Conservation (phyloP, 2,888 invertebrate species). For the Pheosia tremula region DNA sequence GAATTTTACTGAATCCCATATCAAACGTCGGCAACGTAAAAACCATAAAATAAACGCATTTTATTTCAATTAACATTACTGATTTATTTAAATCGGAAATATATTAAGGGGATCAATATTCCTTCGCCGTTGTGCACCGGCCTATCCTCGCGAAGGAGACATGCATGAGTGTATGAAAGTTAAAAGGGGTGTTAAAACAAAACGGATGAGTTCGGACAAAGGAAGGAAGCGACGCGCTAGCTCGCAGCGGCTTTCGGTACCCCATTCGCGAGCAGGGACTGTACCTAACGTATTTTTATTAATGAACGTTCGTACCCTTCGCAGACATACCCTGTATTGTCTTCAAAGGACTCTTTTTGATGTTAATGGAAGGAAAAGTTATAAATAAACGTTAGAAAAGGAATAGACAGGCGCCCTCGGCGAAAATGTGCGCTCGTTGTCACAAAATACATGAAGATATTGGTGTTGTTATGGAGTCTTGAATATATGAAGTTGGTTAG, state of each 20-base stretch:
- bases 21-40: no score
- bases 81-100: no score
- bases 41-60: no score
- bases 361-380: conserved; percentile 3
- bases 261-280: conserved; percentile 59
- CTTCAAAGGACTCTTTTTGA: conserved; percentile 8
- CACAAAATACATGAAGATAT: not conserved
- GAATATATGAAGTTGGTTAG: no score
- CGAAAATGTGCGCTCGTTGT: not conserved
- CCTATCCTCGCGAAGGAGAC: conserved; percentile 63
- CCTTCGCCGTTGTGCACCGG: conserved; percentile 38
- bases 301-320: conserved; percentile 45
- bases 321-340: conserved; percentile 15
- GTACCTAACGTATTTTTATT: conserved; percentile 82
- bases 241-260: conserved; percentile 76
- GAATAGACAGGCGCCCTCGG: not conserved
- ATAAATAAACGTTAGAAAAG: conserved; percentile 4
- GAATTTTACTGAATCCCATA: no score
- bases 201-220: conserved; percentile 83
- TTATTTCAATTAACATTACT: no score
- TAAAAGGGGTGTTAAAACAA: conserved; percentile 84
- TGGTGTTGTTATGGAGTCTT: no score
- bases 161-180: conserved; percentile 74
- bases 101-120: conserved; percentile 7
- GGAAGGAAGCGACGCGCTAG: conserved; percentile 76